Conservation (phyloP, 2,888 invertebrate species). For the Oligia latruncula region DNA sequence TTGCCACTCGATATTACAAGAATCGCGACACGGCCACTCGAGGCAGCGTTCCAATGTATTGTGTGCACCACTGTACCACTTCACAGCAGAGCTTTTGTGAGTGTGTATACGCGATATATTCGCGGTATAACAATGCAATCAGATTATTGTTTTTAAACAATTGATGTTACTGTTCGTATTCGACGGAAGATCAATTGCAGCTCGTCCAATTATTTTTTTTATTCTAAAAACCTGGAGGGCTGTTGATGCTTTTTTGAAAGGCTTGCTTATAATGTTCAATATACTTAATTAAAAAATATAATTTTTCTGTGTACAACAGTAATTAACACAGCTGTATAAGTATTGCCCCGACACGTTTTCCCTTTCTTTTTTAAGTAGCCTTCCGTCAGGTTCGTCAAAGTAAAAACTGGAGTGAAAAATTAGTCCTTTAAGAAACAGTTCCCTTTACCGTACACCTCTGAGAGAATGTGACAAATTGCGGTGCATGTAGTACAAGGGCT, state of each 20-base stretch:
- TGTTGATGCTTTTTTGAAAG: slow-evolving; percentile 4
- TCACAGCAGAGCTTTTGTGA: slow-evolving; percentile 59
- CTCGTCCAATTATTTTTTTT: slow-evolving; percentile 54
- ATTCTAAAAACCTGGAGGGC: slow-evolving; percentile 26
- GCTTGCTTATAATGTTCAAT: too few species aligned
- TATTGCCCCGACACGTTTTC: not conserved
- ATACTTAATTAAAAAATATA: not conserved
- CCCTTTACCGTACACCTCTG: slow-evolving; percentile 65
- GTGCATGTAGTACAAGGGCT: slow-evolving; percentile 65
- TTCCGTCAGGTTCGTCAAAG: slow-evolving; percentile 52
- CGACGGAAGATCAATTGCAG: slow-evolving; percentile 25
- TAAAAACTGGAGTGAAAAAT: slow-evolving; percentile 76
- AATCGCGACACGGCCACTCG: slow-evolving; percentile 49
- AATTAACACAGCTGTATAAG: not conserved
- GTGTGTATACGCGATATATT: slow-evolving; percentile 54
- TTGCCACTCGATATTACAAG: slow-evolving; percentile 67
- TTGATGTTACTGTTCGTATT: slow-evolving; percentile 52
- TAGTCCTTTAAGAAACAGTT: slow-evolving; percentile 75
- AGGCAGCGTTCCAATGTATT: slow-evolving; percentile 45
- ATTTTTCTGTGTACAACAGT: not conserved
- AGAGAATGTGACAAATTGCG: slow-evolving; percentile 71
- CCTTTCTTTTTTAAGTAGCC: slow-evolving; percentile 26
- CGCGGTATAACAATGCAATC: slow-evolving; percentile 73
- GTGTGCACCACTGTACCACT: slow-evolving; percentile 50
- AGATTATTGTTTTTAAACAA: slow-evolving; percentile 74